Evolutionary conservation across 2,797 vertebrate genomes (phyloP).

Genomic region (Helicolenus hilgendorfi): DNA sequence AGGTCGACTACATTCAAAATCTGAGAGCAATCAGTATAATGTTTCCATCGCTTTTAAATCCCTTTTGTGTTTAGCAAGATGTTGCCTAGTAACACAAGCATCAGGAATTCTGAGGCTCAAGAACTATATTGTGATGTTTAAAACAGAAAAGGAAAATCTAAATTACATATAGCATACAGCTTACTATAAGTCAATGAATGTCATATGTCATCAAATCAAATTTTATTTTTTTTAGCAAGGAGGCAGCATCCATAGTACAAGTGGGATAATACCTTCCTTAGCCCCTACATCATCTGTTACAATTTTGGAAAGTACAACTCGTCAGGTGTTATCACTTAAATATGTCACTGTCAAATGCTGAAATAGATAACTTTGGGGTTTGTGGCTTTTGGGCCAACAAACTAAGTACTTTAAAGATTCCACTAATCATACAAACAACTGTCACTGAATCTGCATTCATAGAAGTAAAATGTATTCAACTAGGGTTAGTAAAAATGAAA

Average conservation of each 20-base stretch:
- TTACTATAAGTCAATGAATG: background rate
- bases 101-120: background rate
- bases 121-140: background rate
- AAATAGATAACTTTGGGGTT: background rate
- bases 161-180: background rate
- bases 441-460: background rate
- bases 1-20: background rate
- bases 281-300: background rate
- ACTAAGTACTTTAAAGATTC: background rate
- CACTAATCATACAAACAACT: background rate
- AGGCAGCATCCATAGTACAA: background rate
- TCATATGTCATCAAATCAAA: background rate
- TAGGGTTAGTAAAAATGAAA: background rate
- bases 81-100: background rate
- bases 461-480: background rate
- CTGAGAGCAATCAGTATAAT: background rate
- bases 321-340: background rate
- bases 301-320: background rate
- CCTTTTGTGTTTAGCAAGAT: background rate
- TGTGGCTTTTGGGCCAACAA: background rate
- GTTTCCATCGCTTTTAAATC: background rate
- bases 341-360: background rate
- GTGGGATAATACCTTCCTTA: background rate
- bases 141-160: background rate
- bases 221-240: background rate